Percentiles rank a stretch among this genome's conserved stretches.
phyloP scores from a whole-genome alignment of 2,888 invertebrate species.

The Netelia virgata region DNA sequence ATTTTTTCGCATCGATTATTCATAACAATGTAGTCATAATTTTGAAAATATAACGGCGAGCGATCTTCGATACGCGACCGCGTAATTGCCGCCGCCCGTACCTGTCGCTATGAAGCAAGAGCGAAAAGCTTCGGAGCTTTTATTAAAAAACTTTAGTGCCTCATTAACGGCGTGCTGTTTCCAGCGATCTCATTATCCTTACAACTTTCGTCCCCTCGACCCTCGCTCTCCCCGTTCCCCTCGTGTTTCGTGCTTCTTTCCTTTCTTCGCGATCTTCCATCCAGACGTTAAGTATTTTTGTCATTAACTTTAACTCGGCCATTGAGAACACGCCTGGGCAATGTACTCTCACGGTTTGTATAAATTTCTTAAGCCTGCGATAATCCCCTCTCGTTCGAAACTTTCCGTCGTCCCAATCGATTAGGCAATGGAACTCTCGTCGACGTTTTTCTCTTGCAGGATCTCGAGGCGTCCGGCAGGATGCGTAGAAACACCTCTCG shows the following conservation, averaged over 20 bases:
- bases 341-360: slow-evolving; percentile 29
- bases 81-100: slow-evolving; percentile 57
- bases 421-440: slow-evolving; percentile 6
- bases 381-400: slow-evolving; percentile 32
- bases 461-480: slow-evolving; percentile 11
- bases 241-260: slow-evolving; percentile 31
- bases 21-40: too few relatives aligned
- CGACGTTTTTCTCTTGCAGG: slow-evolving; percentile 15
- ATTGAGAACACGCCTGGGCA: slow-evolving; percentile 22
- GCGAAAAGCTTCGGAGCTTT: slow-evolving; percentile 62
- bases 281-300: slow-evolving; percentile 43
- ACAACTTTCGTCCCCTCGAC: slow-evolving; percentile 62
- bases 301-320: slow-evolving; percentile 47
- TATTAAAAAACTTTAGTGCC: slow-evolving; percentile 72
- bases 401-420: slow-evolving; percentile 11
- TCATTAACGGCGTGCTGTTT: slow-evolving; percentile 68
- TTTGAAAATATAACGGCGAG: too few relatives aligned
- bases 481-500: not conserved
- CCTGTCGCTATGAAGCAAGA: not conserved
- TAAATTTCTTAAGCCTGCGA: slow-evolving; percentile 30
- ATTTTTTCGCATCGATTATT: not conserved
- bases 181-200: slow-evolving; percentile 70
- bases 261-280: slow-evolving; percentile 51
- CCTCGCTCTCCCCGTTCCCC: not conserved
- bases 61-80: too few relatives aligned